Conservation (phyloP, 2,888 invertebrate genomes). For the Drosophila putrida region DNA sequence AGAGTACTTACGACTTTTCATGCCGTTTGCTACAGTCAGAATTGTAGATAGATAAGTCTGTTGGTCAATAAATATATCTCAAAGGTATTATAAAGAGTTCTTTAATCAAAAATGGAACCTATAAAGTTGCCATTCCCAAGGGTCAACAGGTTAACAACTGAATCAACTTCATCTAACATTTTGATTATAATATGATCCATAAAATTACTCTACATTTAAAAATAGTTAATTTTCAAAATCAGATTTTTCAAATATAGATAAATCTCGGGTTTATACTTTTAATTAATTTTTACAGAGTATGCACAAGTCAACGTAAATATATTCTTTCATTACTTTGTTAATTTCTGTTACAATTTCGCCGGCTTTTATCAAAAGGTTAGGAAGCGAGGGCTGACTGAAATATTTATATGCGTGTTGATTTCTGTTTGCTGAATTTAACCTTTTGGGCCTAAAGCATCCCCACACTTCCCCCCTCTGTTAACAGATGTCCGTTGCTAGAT, state of each 20-base stretch:
- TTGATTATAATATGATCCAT: no score
- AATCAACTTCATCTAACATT: no score
- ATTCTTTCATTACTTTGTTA: slow-evolving; percentile 17
- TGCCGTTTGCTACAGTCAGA: neutral
- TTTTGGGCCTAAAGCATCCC: slow-evolving; percentile 44
- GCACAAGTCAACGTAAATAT: neutral
- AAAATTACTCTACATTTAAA: no score
- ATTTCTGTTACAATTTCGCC: slow-evolving; percentile 52
- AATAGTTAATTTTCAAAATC: no score
- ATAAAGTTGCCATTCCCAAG: no score
- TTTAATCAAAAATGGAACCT: no score
- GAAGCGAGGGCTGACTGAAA: slow-evolving; percentile 65
- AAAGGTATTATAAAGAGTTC: no score
- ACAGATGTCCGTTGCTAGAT: slow-evolving; percentile 71
- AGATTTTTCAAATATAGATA: no score
- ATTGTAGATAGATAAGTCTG: neutral
- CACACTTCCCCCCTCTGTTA: neutral
- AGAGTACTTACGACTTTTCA: neutral
- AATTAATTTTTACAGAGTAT: slow-evolving; percentile 19
- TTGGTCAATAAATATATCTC: no score
- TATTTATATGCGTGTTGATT: slow-evolving; percentile 84
- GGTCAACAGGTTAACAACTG: no score
- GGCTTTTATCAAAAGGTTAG: slow-evolving; percentile 65
- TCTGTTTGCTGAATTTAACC: slow-evolving; percentile 81
- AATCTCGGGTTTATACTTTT: neutral